These are phyloP conservation scores for Cataglyphis cursor DNA, from an alignment of 2,888 invertebrate genomes.

Conservation along the genomic window DNA sequence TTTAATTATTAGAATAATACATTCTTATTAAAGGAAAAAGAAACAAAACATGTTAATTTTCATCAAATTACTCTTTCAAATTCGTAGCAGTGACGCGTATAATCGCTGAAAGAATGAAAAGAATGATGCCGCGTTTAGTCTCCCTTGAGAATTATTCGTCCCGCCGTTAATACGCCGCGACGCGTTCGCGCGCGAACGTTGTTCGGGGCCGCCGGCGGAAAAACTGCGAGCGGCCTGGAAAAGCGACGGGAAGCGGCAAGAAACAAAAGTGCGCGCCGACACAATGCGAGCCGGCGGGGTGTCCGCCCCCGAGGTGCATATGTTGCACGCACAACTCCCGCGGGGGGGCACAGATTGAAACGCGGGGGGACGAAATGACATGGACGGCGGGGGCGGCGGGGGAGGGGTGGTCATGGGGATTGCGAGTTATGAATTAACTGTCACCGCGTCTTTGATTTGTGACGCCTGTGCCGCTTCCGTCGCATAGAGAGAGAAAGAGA, in stretches of 20 bases:
- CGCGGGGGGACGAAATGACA: slow-evolving; percentile 54
- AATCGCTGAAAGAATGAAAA: not conserved
- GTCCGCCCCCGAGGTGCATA: slow-evolving; percentile 57
- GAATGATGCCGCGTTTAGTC: not conserved
- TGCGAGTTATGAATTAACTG: slow-evolving; percentile 82
- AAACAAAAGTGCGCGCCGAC: slow-evolving; percentile 64
- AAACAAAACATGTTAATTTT: not conserved
- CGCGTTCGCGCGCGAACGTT: slow-evolving; percentile 13
- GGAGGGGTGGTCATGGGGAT: slow-evolving; percentile 61
- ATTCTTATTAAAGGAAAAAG: not conserved
- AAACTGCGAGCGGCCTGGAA: slow-evolving; percentile 33
- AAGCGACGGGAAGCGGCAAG: slow-evolving; percentile 40
- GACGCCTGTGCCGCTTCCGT: slow-evolving; percentile 65
- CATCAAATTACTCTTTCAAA: not conserved
- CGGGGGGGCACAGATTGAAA: slow-evolving; percentile 78
- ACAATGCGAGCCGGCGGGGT: slow-evolving; percentile 43
- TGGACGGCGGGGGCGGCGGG: slow-evolving; percentile 44
- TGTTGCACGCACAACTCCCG: slow-evolving; percentile 74
- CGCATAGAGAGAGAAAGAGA: not conserved
- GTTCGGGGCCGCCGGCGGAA: not conserved
- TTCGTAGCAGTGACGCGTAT: not conserved
- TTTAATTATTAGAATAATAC: not conserved
- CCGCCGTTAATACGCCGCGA: slow-evolving; percentile 35
- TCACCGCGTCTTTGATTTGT: slow-evolving; percentile 81
- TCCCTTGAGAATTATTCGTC: slow-evolving; percentile 39